These are phyloP conservation scores for Trichomalopsis sarcophagae DNA, from an alignment of 1,140 invertebrate species.

Conservation along the genomic window DNA sequence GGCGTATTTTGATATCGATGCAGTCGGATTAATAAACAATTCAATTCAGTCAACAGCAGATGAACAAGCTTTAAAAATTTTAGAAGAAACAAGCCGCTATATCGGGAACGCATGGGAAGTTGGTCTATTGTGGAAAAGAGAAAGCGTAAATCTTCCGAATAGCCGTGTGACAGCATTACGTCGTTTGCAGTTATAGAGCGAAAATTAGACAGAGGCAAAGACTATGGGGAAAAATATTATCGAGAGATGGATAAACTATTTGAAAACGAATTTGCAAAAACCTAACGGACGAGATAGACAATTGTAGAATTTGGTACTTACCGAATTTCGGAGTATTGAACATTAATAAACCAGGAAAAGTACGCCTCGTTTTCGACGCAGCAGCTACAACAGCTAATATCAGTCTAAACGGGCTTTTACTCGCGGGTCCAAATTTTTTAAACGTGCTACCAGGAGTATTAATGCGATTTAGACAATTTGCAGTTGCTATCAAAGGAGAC, in stretches of 20 bases:
- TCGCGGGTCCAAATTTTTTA: conserved; percentile 52
- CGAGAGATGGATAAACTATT: not conserved
- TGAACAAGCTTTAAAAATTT: not conserved
- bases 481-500: not conserved
- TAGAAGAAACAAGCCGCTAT: not conserved
- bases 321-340: conserved; percentile 4
- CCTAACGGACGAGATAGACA: not conserved
- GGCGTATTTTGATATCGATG: not conserved
- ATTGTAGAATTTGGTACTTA: not conserved
- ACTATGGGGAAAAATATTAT: not conserved
- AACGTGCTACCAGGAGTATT: not conserved
- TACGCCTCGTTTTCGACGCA: conserved; percentile 16
- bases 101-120: not conserved
- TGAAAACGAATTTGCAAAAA: not conserved
- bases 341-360: not conserved
- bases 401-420: not conserved
- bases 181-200: not conserved
- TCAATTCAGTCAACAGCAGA: not conserved
- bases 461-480: not conserved
- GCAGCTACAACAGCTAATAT: not conserved
- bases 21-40: not conserved
- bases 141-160: not conserved
- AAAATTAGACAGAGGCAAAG: not conserved
- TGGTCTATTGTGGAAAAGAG: not conserved
- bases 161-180: not conserved